Conservation (phyloP, 2,113 vertebrate genomes). For the Apodemus speciosus region DNA sequence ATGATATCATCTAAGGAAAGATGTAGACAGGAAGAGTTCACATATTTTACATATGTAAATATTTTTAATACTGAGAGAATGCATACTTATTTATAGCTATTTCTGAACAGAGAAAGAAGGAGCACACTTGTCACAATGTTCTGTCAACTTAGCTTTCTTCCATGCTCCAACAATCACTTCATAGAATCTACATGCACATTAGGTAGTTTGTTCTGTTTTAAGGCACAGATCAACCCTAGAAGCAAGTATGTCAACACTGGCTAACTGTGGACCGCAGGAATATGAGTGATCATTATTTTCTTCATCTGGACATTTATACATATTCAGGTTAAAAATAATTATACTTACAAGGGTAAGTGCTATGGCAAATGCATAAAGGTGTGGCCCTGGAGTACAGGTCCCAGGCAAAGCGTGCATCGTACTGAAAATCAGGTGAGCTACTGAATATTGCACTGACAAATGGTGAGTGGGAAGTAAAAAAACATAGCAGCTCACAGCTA, state of each 20-base stretch:
- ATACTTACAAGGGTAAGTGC: neutral
- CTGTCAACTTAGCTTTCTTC: neutral
- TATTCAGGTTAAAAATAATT: slow-evolving; percentile 57
- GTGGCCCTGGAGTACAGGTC: neutral
- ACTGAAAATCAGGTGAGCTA: neutral
- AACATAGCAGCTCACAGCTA: no score
- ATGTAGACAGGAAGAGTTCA: neutral
- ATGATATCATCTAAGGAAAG: slow-evolving; percentile 17
- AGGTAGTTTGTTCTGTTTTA: slow-evolving; percentile 14
- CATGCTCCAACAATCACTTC: slow-evolving; percentile 10
- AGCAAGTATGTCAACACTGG: neutral
- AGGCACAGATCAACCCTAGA: slow-evolving; percentile 5
- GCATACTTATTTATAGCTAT: neutral
- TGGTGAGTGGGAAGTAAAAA: neutral
- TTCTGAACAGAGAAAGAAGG: neutral
- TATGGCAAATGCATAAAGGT: neutral
- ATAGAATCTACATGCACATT: neutral
- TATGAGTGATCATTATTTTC: slow-evolving; percentile 1
- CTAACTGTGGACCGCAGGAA: slow-evolving; percentile 24
- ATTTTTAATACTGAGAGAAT: slow-evolving; percentile 26
- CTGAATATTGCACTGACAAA: neutral
- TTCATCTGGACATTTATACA: slow-evolving; percentile 53
- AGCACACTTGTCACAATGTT: slow-evolving; percentile 12
- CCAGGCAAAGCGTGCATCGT: neutral
- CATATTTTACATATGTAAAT: neutral